Conservation (phyloP, 2,113 vertebrate genomes). For the Pedetes capensis region DNA sequence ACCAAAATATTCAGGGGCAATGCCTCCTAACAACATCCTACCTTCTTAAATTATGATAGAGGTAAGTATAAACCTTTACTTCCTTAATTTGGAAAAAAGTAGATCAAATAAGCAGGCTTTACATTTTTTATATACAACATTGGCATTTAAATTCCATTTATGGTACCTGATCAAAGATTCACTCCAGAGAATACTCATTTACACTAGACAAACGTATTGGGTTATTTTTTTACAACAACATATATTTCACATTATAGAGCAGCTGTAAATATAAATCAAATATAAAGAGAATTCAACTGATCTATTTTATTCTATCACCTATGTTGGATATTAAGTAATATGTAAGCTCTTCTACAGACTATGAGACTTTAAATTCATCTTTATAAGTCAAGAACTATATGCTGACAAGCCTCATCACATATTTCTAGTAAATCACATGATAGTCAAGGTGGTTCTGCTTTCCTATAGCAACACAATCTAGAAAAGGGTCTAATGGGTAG, state of each 20-base stretch:
- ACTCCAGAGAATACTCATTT: neutral
- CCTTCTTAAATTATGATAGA: neutral
- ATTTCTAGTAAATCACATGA: neutral
- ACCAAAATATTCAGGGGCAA: neutral
- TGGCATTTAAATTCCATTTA: neutral
- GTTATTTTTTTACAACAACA: neutral
- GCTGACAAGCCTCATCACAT: neutral
- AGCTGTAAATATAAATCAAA: neutral
- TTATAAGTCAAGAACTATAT: neutral
- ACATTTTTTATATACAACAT: neutral
- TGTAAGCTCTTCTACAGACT: neutral
- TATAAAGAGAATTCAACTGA: neutral
- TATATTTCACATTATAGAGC: neutral
- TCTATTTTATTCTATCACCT: neutral
- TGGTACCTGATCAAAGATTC: neutral
- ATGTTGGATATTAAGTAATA: neutral
- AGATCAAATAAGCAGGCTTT: neutral
- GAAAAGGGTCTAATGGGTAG: neutral
- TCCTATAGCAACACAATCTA: neutral
- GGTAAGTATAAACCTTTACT: neutral
- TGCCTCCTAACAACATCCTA: neutral
- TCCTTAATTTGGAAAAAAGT: neutral
- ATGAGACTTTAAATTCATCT: neutral
- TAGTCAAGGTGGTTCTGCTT: neutral
- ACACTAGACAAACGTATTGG: neutral